Evolutionary conservation across 2,888 invertebrate species (phyloP), one percentile per base, ranked within the genome.

Genomic region (Nomada ruficornis): DNA sequence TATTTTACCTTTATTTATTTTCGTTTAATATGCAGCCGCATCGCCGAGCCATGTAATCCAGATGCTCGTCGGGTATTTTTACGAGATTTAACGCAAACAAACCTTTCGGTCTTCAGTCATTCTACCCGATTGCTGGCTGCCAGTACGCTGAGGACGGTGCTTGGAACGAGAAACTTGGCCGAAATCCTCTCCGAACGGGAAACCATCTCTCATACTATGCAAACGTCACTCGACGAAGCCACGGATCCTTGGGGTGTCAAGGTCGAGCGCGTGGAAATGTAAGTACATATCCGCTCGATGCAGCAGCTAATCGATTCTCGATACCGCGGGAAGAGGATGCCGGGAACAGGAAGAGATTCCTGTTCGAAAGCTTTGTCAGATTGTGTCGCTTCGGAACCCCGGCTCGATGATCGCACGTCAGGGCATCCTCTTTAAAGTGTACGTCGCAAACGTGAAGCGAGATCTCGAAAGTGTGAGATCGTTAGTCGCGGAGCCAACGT

Each of bases 181-280:
- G 99, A 99, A 94, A 96, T 99, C 78, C 95, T 99, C 20, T 97
- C 98, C 0, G 99, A 99, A 92, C 95, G 99, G 72, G 98, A 99
- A 93, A 96, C 97, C 18, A 98, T 99, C 90, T 98, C 98, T 62
- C 97, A 97, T 91, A 96, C 97, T 85, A 98, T 99, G 98, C 98
- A 98, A 94, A 94, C 96, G 59, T 96, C 96, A 63, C 94, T 98
- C 84, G 98, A 98, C 89, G 97, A 97, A 80, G 98, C 98, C 55
- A 98, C 98, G 0, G 98, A 98, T 91, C 97, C 97, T 1, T 98
- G 98, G 98, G 98, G 98, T 44, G 97, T 98, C 57, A 98, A 98
- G 94, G 98, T 98, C 18, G 98, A 98, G 93, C 95, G 98, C 86
- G 98, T 98, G 42, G 98, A 99, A 96, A 98, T 99, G 98, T 98